These are phyloP conservation scores for Drosophila subpulchrella DNA, from an alignment of 1,140 invertebrate genomes.

Conservation along the genomic window DNA sequence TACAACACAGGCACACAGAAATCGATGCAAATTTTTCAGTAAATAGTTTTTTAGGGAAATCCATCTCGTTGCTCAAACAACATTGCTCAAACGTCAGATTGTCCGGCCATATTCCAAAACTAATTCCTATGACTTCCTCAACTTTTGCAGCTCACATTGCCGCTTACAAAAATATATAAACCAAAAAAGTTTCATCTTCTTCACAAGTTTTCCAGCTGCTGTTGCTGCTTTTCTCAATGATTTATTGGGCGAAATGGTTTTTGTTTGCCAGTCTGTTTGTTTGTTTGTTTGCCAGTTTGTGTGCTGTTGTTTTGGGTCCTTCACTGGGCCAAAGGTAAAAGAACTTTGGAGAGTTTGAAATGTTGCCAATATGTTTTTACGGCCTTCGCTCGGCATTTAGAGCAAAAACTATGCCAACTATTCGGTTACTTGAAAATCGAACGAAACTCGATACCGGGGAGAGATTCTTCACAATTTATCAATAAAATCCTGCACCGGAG, in stretches of 20 bases:
- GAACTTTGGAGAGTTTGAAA: slow-evolving; percentile 70
- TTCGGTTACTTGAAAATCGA: slow-evolving; percentile 38
- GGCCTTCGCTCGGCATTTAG: slow-evolving; percentile 16
- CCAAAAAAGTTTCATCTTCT: slow-evolving; percentile 46
- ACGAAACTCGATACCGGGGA: slow-evolving; percentile 12
- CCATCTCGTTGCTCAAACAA: neutral
- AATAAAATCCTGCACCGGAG: slow-evolving; percentile 7
- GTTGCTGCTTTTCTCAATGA: slow-evolving; percentile 43
- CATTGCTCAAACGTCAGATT: slow-evolving; percentile 27
- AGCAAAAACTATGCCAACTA: slow-evolving; percentile 49
- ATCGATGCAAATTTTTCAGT: slow-evolving; percentile 1
- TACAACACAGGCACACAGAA: slow-evolving; percentile 2
- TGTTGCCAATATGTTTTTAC: slow-evolving; percentile 67
- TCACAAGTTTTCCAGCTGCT: slow-evolving; percentile 39
- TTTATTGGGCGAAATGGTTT: slow-evolving; percentile 65
- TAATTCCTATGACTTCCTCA: slow-evolving; percentile 25
- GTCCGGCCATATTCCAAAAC: slow-evolving; percentile 30
- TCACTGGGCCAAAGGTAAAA: slow-evolving; percentile 76
- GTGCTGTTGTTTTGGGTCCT: slow-evolving; percentile 29
- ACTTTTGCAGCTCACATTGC: slow-evolving; percentile 16
- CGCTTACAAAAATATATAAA: slow-evolving; percentile 6
- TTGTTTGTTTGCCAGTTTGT: slow-evolving; percentile 47
- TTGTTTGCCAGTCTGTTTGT: slow-evolving; percentile 52
- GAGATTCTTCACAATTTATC: slow-evolving; percentile 22
- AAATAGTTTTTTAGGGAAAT: slow-evolving; percentile 6